Evolutionary conservation across 1,140 invertebrate species (phyloP).

Genomic region (Drosophila equinoxialis): DNA sequence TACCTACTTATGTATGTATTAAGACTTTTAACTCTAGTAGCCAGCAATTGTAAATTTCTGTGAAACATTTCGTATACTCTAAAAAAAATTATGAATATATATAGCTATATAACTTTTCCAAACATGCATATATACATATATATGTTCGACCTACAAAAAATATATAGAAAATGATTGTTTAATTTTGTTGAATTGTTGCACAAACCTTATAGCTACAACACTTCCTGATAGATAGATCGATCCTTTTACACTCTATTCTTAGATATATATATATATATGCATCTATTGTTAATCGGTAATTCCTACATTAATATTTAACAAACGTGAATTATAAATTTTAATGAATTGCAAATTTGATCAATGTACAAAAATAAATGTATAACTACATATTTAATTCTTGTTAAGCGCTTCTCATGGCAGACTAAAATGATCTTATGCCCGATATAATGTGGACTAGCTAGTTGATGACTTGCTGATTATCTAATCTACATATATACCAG

Average conservation of each 20-base stretch:
- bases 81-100: conserved; percentile 40
- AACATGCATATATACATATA: not conserved
- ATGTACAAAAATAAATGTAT: not conserved
- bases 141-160: conserved; percentile 52
- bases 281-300: conserved; percentile 19
- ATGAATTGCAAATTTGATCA: not conserved
- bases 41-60: conserved; percentile 69
- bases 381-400: not conserved
- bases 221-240: conserved; percentile 20
- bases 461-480: conserved; percentile 2
- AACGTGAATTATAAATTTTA: not conserved
- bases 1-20: conserved; percentile 31
- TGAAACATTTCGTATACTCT: conserved; percentile 77
- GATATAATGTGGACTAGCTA: not conserved
- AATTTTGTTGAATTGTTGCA: conserved; percentile 25
- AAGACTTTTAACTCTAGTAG: conserved; percentile 61
- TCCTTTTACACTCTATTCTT: conserved; percentile 9
- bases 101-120: conserved; percentile 40
- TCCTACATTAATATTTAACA: conserved; percentile 7
- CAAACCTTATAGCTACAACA: not conserved
- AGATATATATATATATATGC: conserved; percentile 15
- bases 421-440: not conserved
- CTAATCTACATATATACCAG: not conserved
- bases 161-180: conserved; percentile 47
- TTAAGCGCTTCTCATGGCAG: not conserved